Base-by-base conservation (phyloP, 2,888 invertebrate genomes). In the Koerneria pararmatus region DNA sequence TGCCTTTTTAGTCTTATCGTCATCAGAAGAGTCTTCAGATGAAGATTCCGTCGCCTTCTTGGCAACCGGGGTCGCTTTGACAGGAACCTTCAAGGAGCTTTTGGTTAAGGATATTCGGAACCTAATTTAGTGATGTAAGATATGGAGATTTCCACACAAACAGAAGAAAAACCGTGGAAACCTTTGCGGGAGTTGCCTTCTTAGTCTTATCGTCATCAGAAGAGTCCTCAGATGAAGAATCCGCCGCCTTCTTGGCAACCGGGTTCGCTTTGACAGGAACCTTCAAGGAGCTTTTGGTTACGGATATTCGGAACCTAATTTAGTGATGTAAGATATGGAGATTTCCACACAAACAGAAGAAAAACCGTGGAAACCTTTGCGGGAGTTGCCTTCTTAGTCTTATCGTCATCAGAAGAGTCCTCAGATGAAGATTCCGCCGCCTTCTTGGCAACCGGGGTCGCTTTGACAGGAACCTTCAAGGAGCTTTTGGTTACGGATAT, bases 1-100 rank as follows among this genome's bases (percentile, higher is more conserved):
- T n/a, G 67, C 57, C 46, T 67, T 67, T 57, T 67, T 69, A 2
- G 56, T 56, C 66, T 57, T 48, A 3, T 70, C 71, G 22, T 69
- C 68, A n/a, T 71, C 71, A 15, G 70, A 68, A 11, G 68, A 69
- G 35, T 71, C 70, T 15, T 72, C 70, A 3, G 67, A 66, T 4
- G 46, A 64, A 8, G 62, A 65, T 3, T 34, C 65, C 11, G 58
- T 60, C 46, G 70, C 69, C 65, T 72, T 74, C 29, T 66, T 35
- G 1, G 57, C 57, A 2, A 46, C 49, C n/a, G 66, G 59, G 5
- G 68, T 65, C 22, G 54, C 68, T 37, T 54, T 54, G 29, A 49
- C 34, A 22, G 61, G 32, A 22, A 15, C 61, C 54, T 62, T 4
- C 27, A 19, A 24, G 65, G 27, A 8, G 31, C 8, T 1, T 22